These are phyloP conservation scores for Psittacus erithacus DNA, from an alignment of 2,113 vertebrate genomes.

Conservation along the genomic window DNA sequence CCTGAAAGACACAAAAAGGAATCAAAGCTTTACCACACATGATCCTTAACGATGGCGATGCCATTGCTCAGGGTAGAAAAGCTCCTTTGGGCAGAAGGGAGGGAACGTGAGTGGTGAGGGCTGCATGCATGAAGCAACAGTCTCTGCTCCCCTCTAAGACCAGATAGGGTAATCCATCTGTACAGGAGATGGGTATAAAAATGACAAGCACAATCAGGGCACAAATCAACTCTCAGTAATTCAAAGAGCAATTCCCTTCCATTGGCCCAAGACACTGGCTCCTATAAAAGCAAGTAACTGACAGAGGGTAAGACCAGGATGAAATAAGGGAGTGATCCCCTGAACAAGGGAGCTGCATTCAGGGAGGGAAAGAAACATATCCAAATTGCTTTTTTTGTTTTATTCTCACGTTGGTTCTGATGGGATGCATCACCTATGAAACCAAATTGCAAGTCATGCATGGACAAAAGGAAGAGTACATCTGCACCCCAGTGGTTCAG, in stretches of 20 bases:
- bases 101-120: not conserved
- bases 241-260: not conserved
- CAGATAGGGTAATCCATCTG: not conserved
- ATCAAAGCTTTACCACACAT: not conserved
- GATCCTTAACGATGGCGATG: not conserved
- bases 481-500: not conserved
- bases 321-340: not conserved
- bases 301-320: not conserved
- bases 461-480: not conserved
- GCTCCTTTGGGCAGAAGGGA: not conserved
- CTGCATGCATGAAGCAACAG: not conserved
- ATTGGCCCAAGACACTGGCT: not conserved
- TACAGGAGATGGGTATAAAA: not conserved
- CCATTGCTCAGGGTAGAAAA: fast-evolving
- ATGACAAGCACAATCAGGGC: not conserved
- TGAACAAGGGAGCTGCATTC: not conserved
- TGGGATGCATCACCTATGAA: not conserved
- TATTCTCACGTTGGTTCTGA: not conserved
- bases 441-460: not conserved
- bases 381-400: not conserved
- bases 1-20: conserved; percentile 26
- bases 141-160: not conserved
- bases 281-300: not conserved
- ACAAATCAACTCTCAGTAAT: not conserved
- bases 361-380: not conserved